Conservation (phyloP, 2,797 vertebrate species). For the Brachyrhaphis roseni region DNA sequence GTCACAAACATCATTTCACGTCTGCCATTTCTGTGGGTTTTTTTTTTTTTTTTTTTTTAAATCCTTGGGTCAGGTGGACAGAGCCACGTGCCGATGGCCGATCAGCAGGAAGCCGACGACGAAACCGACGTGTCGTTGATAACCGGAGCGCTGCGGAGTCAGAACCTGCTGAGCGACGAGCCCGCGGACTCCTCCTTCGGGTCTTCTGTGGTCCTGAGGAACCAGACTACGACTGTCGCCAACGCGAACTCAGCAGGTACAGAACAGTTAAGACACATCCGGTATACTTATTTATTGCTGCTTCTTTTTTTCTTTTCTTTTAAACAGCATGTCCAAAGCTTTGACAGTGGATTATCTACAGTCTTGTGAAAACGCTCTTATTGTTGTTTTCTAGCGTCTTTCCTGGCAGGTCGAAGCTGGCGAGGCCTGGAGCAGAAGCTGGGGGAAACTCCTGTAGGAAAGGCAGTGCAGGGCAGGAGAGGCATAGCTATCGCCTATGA, state of each 20-base stretch:
- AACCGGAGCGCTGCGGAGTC: conserved; percentile 86
- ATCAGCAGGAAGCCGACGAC: conserved; percentile 67
- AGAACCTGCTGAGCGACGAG: conserved; percentile 29
- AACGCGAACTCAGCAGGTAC: conserved; percentile 81
- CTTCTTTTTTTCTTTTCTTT: neutral
- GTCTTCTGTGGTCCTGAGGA: conserved; percentile 78
- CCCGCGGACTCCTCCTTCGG: neutral
- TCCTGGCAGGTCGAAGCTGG: conserved; percentile 90
- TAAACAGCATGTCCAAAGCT: neutral
- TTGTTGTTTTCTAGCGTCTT: conserved; percentile 81
- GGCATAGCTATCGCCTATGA: conserved; percentile 96
- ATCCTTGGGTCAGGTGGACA: conserved; percentile 76
- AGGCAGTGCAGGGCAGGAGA: conserved; percentile 87
- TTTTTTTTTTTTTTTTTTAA: too few species aligned
- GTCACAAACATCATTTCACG: neutral
- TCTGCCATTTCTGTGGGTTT: neutral
- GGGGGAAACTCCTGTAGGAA: conserved; percentile 86
- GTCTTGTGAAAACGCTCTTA: neutral
- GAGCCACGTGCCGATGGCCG: conserved; percentile 82
- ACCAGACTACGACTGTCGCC: conserved; percentile 76
- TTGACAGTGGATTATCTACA: neutral
- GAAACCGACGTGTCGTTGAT: conserved; percentile 88
- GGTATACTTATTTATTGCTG: neutral
- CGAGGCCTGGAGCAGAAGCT: conserved; percentile 87
- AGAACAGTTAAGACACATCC: neutral